Base-by-base conservation (phyloP, 2,113 vertebrate species). In the Lycaon pictus region DNA sequence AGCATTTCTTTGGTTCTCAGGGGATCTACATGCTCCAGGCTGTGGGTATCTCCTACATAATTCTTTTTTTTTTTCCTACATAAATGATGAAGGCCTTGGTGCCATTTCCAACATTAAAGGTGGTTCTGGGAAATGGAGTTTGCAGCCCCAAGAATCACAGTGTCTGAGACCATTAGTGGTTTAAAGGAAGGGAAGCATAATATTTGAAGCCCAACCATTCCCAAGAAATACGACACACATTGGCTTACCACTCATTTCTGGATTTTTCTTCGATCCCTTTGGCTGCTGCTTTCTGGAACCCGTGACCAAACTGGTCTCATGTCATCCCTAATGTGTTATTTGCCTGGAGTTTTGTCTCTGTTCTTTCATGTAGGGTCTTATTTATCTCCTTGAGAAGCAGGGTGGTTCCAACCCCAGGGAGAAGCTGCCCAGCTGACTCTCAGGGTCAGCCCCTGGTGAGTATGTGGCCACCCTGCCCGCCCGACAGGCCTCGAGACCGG, bases 1-100 rank as follows among this genome's bases (percentile, higher is more conserved):
- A 63, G 53, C 35, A 11, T 0, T 79, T 90, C 37, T 7, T 43
- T 5, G 11, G n/a, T 22, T 71, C 48, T 25, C 23, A 48, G 4
- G 25, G 16, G 29, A 25, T 7, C 53, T n/a, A 0, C 29, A 1
- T 22, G 37, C 29, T 3, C 29, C 1, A 2, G 22, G 10, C 5
- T 53, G 4, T n/a, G 12, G 12, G 3, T 2, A 19, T 71, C 56
- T 88, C 27, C 19, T 62, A 84, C 4, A 10, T 55, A 10, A 4
- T 71, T 16, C 43, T 43, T 29, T 65, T 82, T 74, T 43, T n/a
- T 8, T 74, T 37, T 43, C 2, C 29, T 37, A 65, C 48, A 6
- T 72, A 35, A 71, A 67, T 11, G 16, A 32, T 35, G 15, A 9
- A 91, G 29, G 3, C 11, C 88, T 35, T 3, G 11, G 4, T 23